Conservation (phyloP, 2,113 vertebrate genomes). For the Nothocercus nigrocapillus region DNA sequence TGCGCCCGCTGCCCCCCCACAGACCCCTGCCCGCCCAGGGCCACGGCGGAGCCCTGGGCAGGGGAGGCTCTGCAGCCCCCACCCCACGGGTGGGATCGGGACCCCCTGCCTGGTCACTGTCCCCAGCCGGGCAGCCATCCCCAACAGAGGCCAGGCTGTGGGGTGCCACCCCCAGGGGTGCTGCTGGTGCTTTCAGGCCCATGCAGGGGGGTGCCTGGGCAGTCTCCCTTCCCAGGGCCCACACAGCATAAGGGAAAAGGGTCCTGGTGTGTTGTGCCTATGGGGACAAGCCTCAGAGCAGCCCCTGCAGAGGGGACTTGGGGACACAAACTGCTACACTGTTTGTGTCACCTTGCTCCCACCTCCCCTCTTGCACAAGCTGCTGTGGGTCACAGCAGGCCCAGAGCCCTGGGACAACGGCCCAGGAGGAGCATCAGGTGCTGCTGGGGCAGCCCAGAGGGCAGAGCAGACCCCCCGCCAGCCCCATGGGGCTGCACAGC, state of each 20-base stretch:
- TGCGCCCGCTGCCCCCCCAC: background rate
- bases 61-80: background rate
- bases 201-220: background rate
- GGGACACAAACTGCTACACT: accelerated
- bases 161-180: accelerated
- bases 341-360: accelerated
- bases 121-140: accelerated
- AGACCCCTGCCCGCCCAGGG: background rate
- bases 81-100: background rate
- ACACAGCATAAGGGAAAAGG: accelerated
- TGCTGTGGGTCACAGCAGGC: too few species aligned
- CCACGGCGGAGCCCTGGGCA: too few species aligned
- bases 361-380: too few species aligned
- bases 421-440: background rate
- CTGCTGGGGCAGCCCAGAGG: background rate
- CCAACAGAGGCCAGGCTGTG: accelerated
- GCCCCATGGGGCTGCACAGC: accelerated
- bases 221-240: accelerated
- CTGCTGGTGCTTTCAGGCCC: too few species aligned
- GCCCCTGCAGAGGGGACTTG: accelerated
- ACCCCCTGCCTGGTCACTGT: accelerated
- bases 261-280: too few species aligned
- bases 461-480: background rate
- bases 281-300: background rate
- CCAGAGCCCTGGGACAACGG: background rate